Evolutionary conservation across 1,140 invertebrate species (phyloP).

Genomic region (Polypedilum vanderplanki): DNA sequence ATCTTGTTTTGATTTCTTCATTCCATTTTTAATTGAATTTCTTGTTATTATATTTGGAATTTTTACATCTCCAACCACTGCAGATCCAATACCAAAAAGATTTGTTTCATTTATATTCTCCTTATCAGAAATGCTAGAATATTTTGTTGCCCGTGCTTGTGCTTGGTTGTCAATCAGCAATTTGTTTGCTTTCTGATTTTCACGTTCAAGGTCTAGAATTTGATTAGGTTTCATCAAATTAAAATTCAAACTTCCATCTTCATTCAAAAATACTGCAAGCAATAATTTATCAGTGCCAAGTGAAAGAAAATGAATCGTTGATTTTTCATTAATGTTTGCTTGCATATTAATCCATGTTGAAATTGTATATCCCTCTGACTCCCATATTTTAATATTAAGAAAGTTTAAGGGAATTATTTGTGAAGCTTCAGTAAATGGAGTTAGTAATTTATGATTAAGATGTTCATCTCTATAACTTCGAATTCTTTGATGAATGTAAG

Average conservation of each 20-base stretch:
- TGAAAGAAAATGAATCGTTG: conserved; percentile 39
- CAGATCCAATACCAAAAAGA: not conserved
- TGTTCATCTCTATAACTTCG: conserved; percentile 39
- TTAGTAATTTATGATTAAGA: conserved; percentile 35
- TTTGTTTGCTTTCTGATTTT: not conserved
- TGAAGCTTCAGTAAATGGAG: conserved; percentile 39
- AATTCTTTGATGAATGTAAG: conserved; percentile 36
- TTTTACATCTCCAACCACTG: not conserved
- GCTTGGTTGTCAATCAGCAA: not conserved
- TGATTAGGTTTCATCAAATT: not conserved
- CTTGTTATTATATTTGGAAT: not conserved
- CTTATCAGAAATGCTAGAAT: not conserved
- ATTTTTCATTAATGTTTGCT: conserved; percentile 32
- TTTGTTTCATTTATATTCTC: not conserved
- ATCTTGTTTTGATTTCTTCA: not conserved
- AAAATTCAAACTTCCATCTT: not conserved
- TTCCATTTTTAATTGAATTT: not conserved
- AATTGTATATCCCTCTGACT: conserved; percentile 38
- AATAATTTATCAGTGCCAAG: conserved; percentile 40
- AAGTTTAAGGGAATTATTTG: conserved; percentile 39
- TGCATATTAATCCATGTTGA: conserved; percentile 41
- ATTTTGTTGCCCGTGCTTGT: not conserved
- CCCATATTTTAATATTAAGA: conserved; percentile 37
- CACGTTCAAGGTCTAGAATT: not conserved
- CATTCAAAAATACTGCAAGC: conserved; percentile 39